Evolutionary conservation across 2,888 invertebrate species (phyloP), one percentile per base, ranked within the genome.

Genomic region (Dascillus cervinus): DNA sequence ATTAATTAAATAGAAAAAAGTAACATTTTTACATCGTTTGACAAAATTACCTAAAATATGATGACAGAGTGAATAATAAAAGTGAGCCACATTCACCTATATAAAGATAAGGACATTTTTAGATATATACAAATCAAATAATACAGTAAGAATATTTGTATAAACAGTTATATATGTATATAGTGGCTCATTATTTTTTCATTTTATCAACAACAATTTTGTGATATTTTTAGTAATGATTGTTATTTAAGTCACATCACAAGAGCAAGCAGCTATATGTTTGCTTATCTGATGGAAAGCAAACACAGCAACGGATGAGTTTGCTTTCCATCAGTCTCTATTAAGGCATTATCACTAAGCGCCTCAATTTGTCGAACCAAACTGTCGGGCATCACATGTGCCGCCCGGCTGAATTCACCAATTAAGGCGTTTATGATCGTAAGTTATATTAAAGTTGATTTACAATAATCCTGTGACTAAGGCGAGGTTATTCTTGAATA

Each of bases 171-270:
- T 47, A 52, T 58, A 58, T 58, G 62, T 58, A 56, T 50, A 58
- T 58, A 56, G 64, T 65, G 65, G 65, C 64, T 66, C 64, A 64
- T 64, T 65, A 62, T 64, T 64, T 65, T 67, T 65, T 67, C 61
- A 65, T 66, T 66, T 67, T 64, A 65, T 67, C 64, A 63, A 64
- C 64, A 65, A 65, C 64, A 66, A 66, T 68, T 68, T 69, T 70
- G 69, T 70, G 69, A 70, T 70, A 69, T 69, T 68, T n/a, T 69
- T 69, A 68, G 66, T 67, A 67, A 67, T 66, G 65, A 64, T 66
- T 67, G 67, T 68, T 68, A 67, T 66, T 67, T 68, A 67, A 68
- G 67, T 67, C 66, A 66, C 66, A 67, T 65, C 67, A 66, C 64
- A 55, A 58, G 59, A 57, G 59, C 59, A 57, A 58, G 60, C 59